Evolutionary conservation across 2,797 vertebrate genomes (phyloP), one percentile per base, ranked within the genome.

Genomic region (Pelodytes ibericus): DNA sequence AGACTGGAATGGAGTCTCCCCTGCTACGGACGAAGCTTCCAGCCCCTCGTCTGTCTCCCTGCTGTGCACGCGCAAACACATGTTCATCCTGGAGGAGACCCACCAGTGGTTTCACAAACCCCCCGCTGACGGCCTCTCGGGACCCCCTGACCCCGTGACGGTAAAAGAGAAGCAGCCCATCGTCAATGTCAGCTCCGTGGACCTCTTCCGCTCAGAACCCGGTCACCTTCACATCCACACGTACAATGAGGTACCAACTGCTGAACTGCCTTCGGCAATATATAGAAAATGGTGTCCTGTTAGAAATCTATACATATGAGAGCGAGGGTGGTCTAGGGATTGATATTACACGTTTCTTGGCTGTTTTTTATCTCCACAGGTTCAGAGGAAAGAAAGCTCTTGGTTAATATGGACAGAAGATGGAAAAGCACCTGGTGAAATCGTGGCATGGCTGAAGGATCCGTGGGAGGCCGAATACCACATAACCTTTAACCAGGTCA

Each of bases 401-500:
- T 98, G 96, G 97, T 87, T 92, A 1, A 87, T 98, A 73, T 93
- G 86, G 26, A 91, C 94, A 0, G 93, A 93, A 72, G 91, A 95
- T 84, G 76, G 75, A 0, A 91, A 95, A 83, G 91, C 95, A 44
- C 87, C 95, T 57, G 85, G 82, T 31, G 89, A 89, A 64, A 89
- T 99, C 83, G 91, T 95, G 84, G 89, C 92, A 80, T 98, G 95
- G 95, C 90, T 99, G 84, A 92, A 89, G 2, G 53, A 84, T 8
- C 96, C 95, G 39, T 99, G 97, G 97, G 96, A 99, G 85, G 91
- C 93, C 80, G 90, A 98, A 91, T 99, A 98, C 80, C 95, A 95
- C 0, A 96, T 99, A 0, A 89, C 92, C 56, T 93, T 98, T 24
- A 87, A 80, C 66, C 94, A 86, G 6, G 83, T 85, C 76, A 83